phyloP scores from a whole-genome alignment of 2,888 invertebrate genomes.

The Netelia melanura region DNA sequence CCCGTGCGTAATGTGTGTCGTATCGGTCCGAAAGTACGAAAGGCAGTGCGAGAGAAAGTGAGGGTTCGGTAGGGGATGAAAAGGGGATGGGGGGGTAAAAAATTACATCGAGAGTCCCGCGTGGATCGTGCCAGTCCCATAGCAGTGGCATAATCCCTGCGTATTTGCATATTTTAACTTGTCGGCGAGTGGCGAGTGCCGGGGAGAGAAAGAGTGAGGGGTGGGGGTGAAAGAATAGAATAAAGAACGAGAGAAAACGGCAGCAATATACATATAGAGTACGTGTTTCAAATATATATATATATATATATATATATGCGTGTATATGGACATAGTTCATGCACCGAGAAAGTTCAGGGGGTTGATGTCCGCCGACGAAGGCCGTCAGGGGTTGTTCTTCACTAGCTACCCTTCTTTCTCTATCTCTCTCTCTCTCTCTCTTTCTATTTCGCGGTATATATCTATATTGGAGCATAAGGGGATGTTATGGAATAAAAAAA shows the following conservation, averaged over 20 bases:
- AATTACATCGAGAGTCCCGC: conserved; percentile 44
- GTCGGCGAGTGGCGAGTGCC: conserved; percentile 52
- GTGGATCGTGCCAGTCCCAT: conserved; percentile 56
- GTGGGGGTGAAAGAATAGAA: conserved; percentile 2
- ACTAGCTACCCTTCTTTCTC: background rate
- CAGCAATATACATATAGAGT: conserved; percentile 32
- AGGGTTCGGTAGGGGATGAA: background rate
- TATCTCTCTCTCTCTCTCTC: background rate
- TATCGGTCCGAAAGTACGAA: background rate
- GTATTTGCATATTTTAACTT: conserved; percentile 73
- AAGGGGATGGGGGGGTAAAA: conserved; percentile 24
- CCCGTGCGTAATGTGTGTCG: conserved; percentile 4
- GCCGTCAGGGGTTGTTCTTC: conserved; percentile 40
- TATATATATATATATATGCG: background rate
- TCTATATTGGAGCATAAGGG: background rate
- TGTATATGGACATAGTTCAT: conserved; percentile 1
- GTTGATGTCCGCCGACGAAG: conserved; percentile 69
- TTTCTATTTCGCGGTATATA: background rate
- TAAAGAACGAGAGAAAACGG: conserved; percentile 4
- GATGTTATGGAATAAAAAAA: background rate
- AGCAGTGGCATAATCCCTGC: conserved; percentile 68
- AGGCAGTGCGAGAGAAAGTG: conserved; percentile 34
- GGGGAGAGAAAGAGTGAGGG: conserved; percentile 26
- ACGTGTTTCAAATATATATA: background rate
- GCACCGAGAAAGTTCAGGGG: conserved; percentile 63